Conservation (phyloP, 2,888 invertebrate species). For the Cylloceria caligata region DNA sequence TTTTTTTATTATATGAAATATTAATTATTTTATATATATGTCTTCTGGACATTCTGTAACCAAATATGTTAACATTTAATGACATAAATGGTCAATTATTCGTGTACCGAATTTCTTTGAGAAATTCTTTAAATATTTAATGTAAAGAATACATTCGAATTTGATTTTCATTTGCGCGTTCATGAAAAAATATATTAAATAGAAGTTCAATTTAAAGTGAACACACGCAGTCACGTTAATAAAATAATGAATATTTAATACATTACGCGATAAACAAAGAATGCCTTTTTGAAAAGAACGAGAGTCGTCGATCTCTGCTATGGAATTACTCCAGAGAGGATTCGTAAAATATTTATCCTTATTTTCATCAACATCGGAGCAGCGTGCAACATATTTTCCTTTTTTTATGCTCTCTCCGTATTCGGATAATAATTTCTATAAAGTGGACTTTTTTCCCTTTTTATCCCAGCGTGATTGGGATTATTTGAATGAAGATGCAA, state of each 20-base stretch:
- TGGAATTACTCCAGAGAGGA: neutral
- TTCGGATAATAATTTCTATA: conserved; percentile 23
- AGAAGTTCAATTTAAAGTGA: neutral
- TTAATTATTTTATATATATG: too few relatives aligned
- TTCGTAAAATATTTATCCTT: neutral
- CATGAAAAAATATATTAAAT: conserved; percentile 1
- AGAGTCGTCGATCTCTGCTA: neutral
- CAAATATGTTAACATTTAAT: neutral
- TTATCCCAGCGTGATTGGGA: neutral
- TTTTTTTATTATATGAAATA: too few relatives aligned
- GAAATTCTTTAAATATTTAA: neutral
- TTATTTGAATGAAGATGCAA: conserved; percentile 17
- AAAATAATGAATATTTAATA: neutral
- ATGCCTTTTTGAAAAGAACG: neutral
- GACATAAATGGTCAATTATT: neutral
- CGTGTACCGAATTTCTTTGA: neutral
- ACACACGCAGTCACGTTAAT: neutral
- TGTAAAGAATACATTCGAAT: neutral
- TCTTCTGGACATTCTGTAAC: neutral
- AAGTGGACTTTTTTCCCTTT: conserved; percentile 17
- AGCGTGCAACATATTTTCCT: conserved; percentile 5
- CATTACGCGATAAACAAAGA: conserved; percentile 1
- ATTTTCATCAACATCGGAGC: conserved; percentile 13
- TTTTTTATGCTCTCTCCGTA: neutral
- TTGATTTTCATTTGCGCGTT: too few relatives aligned